phyloP scores from a whole-genome alignment of 2,113 vertebrate species.

The Mustelus asterias region DNA sequence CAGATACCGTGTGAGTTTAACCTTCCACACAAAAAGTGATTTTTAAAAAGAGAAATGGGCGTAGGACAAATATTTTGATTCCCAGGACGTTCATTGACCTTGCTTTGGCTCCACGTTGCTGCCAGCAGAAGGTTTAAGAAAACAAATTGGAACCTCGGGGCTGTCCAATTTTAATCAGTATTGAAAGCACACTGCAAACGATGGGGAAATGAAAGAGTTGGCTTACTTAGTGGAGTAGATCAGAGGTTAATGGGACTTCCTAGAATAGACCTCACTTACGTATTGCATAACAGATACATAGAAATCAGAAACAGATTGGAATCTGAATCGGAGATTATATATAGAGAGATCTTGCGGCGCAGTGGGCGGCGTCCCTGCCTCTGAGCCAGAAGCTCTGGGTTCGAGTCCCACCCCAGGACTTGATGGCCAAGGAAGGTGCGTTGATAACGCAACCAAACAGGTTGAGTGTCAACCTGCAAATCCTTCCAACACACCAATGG shows the following conservation, averaged over 20 bases:
- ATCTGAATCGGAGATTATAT: neutral
- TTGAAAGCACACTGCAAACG: neutral
- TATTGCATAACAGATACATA: neutral
- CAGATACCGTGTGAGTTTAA: conserved; percentile 20
- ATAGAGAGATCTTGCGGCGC: too few relatives aligned
- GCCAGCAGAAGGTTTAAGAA: neutral
- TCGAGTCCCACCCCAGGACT: too few relatives aligned
- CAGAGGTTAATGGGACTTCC: conserved; percentile 23
- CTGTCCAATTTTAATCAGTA: conserved; percentile 33
- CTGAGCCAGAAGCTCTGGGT: too few relatives aligned
- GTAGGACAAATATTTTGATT: conserved; percentile 24
- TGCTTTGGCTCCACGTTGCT: neutral
- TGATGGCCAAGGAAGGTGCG: too few relatives aligned
- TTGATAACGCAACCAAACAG: too few relatives aligned
- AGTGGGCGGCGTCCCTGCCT: too few relatives aligned
- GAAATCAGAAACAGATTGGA: neutral
- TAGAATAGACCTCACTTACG: conserved; percentile 9
- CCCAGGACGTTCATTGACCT: conserved; percentile 16
- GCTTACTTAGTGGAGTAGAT: conserved; percentile 20
- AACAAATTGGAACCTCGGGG: neutral
- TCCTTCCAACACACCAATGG: too few relatives aligned
- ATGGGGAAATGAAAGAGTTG: neutral
- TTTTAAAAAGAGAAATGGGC: conserved; percentile 4
- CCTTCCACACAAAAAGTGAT: neutral
- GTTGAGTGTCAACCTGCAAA: too few relatives aligned